phyloP scores from a whole-genome alignment of 1,140 invertebrate species.

The Ladona fulva region DNA sequence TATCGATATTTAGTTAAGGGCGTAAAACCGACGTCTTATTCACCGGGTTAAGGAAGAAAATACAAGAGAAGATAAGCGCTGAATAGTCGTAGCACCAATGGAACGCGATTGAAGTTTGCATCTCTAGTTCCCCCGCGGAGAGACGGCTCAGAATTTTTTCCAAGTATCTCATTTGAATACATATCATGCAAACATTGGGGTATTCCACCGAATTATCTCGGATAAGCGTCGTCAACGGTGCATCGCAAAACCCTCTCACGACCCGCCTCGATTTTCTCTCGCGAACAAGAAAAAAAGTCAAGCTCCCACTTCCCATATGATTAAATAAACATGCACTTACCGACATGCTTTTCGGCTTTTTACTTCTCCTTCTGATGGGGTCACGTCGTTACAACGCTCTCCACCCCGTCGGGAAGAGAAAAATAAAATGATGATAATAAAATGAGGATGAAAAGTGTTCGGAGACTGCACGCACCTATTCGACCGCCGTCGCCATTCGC shows the following conservation, averaged over 20 bases:
- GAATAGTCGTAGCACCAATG: too few relatives aligned
- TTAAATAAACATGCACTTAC: conserved; percentile 2
- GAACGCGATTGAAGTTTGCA: too few relatives aligned
- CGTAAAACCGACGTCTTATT: too few relatives aligned
- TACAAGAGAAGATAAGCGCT: too few relatives aligned
- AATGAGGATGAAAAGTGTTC: not conserved
- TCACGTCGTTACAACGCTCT: not conserved
- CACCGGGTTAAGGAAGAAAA: too few relatives aligned
- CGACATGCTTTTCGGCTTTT: not conserved
- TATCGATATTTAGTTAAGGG: too few relatives aligned
- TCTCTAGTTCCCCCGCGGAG: too few relatives aligned
- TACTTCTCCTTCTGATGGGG: not conserved
- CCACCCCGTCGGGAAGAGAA: not conserved
- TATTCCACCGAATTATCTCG: too few relatives aligned
- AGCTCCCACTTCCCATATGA: not conserved
- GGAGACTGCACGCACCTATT: not conserved
- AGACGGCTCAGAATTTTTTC: too few relatives aligned
- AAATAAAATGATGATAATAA: not conserved
- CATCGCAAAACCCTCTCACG: not conserved
- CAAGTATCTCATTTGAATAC: too few relatives aligned
- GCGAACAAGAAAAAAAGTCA: not conserved
- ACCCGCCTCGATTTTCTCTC: not conserved
- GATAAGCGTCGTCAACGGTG: not conserved
- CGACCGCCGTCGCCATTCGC: not conserved
- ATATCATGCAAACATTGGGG: too few relatives aligned